Base-by-base conservation (phyloP, 64 coral and sea anemone genomes). In the Porites australiensis region DNA sequence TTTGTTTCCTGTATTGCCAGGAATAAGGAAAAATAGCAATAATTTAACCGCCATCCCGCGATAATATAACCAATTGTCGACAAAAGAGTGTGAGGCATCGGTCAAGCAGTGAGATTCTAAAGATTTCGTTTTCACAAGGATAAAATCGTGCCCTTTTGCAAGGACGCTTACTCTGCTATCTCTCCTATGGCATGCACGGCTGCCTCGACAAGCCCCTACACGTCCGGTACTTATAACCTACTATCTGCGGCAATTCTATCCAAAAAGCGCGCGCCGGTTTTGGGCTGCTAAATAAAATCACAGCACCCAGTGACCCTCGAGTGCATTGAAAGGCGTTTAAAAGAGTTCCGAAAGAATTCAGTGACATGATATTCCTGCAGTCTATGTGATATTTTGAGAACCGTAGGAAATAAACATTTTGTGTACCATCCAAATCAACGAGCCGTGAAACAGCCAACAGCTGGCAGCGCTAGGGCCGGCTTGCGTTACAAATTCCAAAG, bases 181-280 rank as follows among this genome's bases (percentile, higher is more conserved):
- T 83, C 18, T 64, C 14, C 27, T 45, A 68, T 12, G 81, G 81
- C 18, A 69, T 68, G 81, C 81, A 68, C 64, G 16, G 47, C 23
- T 84, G 81, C 62, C 15, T 48, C n/a, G 81, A 83, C 81, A 83
- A 69, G 81, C 81, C 81, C 61, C 16, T 83, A 67, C 81, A 83
- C 12, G 81, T 83, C 81, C 60, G 27, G 15, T 8, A 1, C 4
- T n/a, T 8, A 18, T 6, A 37, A 37, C 27, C 37, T 22, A 23
- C 58, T 14, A 46, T 82, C 59, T 82, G 59, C 65, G 79, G 65
- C n/a, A 2, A 45, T 84, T 64, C 59, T 84, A 68, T 63, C 3
- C 7, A 64, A 60, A 9, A 49, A 65, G n/a, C 45, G 20, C 45
- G 18, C 45, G 20, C 45, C 47, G n/a, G 23, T 15, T 9, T 83